Conservation (phyloP, 2,113 vertebrate species). For the Pleuronectes platessa region DNA sequence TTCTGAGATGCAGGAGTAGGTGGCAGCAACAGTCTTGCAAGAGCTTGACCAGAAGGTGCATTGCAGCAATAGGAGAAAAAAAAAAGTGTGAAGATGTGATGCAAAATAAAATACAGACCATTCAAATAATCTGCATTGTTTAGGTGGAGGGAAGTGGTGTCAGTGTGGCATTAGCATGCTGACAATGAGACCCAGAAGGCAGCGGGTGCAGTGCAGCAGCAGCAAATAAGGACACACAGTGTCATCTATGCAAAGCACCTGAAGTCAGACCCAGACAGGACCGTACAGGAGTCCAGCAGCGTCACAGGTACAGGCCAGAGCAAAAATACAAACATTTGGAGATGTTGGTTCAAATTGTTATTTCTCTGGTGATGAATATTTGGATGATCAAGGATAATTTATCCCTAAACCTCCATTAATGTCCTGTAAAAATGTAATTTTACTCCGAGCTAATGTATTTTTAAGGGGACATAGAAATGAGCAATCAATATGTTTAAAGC, state of each 20-base stretch:
- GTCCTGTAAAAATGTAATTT: no score
- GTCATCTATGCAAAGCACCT: slow-evolving; percentile 46
- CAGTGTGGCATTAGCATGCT: slow-evolving; percentile 46
- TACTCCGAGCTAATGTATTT: no score
- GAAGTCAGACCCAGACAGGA: slow-evolving; percentile 34
- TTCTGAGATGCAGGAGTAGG: slow-evolving; percentile 3
- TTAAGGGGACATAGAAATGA: no score
- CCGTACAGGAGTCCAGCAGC: slow-evolving; percentile 7
- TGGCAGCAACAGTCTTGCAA: slow-evolving; percentile 1
- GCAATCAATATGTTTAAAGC: no score
- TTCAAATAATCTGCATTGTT: slow-evolving; percentile 24
- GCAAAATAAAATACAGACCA: slow-evolving; percentile 11
- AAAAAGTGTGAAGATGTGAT: background rate
- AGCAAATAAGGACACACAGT: slow-evolving; percentile 50
- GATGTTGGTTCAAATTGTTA: background rate
- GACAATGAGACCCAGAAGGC: slow-evolving; percentile 43
- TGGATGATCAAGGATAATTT: no score
- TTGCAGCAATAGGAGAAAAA: slow-evolving; percentile 1
- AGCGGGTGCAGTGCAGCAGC: slow-evolving; percentile 41
- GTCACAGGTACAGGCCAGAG: background rate
- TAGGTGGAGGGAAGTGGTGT: slow-evolving; percentile 8
- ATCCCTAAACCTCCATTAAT: no score
- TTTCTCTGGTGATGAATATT: no score
- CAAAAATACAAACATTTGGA: background rate
- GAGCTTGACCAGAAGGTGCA: background rate